Evolutionary conservation across 2,113 vertebrate genomes (phyloP).

Genomic region (Aix galericulata): DNA sequence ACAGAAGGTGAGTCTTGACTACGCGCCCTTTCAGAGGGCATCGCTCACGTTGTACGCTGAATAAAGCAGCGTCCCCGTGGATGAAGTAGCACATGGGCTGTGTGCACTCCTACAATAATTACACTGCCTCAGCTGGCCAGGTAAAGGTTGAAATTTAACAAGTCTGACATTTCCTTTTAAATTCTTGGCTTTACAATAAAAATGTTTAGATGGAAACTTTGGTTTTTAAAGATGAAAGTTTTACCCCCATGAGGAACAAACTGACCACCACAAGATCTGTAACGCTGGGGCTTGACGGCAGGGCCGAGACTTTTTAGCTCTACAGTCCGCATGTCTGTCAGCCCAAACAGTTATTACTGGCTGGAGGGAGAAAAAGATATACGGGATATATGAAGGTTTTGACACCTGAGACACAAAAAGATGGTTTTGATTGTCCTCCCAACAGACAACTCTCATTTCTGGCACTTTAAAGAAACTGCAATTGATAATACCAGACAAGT

Average conservation of each 20-base stretch:
- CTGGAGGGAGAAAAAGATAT: not conserved
- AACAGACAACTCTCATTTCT: not conserved
- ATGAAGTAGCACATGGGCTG: constrained; percentile 30
- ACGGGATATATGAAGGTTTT: not conserved
- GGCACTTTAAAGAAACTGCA: not conserved
- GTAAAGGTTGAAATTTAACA: constrained; percentile 55
- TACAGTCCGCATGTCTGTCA: rapidly evolving
- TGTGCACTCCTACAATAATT: not conserved
- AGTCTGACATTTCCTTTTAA: constrained; percentile 1
- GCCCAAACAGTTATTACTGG: not conserved
- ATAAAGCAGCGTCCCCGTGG: not conserved
- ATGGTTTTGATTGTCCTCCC: not conserved
- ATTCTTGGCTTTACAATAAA: constrained; percentile 1
- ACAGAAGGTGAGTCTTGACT: not conserved
- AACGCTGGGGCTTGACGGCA: too few species aligned
- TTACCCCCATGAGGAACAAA: not conserved
- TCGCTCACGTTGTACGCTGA: not conserved
- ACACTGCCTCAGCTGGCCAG: constrained; percentile 5
- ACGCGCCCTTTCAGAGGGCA: constrained; percentile 7
- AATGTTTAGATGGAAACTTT: not conserved
- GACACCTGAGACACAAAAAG: not conserved
- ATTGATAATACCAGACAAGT: not conserved
- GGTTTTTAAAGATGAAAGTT: not conserved
- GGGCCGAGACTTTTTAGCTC: not conserved
- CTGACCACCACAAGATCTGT: rapidly evolving